Evolutionary conservation across 2,113 vertebrate genomes (phyloP).

Genomic region (Oplegnathus fasciatus): DNA sequence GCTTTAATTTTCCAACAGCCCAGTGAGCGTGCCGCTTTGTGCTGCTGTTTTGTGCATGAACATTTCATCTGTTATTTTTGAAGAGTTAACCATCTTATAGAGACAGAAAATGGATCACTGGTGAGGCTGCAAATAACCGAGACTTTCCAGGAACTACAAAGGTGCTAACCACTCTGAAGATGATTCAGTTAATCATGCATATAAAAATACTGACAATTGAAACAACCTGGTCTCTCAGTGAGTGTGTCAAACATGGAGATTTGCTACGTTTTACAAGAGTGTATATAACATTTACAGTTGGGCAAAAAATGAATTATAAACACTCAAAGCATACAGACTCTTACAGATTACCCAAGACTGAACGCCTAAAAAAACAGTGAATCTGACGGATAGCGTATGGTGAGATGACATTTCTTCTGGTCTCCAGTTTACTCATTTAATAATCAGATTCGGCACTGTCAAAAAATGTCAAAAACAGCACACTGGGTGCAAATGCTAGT

Average conservation of each 20-base stretch:
- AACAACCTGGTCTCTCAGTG: slow-evolving; percentile 8
- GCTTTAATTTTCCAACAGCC: slow-evolving; percentile 28
- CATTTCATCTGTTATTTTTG: not conserved
- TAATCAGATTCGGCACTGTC: not conserved
- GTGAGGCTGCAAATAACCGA: not conserved
- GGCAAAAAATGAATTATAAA: not conserved
- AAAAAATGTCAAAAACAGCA: not conserved
- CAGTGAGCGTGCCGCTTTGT: not conserved
- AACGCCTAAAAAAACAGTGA: not conserved
- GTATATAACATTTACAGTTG: not conserved
- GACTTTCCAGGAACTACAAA: not conserved
- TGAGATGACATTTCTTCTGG: not conserved
- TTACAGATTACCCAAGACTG: not conserved
- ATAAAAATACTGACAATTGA: slow-evolving; percentile 22
- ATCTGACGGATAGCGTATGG: not conserved
- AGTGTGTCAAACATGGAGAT: slow-evolving; percentile 15
- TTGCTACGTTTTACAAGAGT: slow-evolving; percentile 3
- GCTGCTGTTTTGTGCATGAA: slow-evolving; percentile 1
- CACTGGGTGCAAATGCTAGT: not conserved
- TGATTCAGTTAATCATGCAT: slow-evolving; percentile 13
- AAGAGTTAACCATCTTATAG: not conserved
- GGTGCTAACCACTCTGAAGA: not conserved
- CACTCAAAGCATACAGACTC: not conserved
- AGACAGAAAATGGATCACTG: not conserved
- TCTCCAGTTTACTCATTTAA: not conserved